Conservation (phyloP, 2,113 vertebrate genomes). For the Sceloporus undulatus region DNA sequence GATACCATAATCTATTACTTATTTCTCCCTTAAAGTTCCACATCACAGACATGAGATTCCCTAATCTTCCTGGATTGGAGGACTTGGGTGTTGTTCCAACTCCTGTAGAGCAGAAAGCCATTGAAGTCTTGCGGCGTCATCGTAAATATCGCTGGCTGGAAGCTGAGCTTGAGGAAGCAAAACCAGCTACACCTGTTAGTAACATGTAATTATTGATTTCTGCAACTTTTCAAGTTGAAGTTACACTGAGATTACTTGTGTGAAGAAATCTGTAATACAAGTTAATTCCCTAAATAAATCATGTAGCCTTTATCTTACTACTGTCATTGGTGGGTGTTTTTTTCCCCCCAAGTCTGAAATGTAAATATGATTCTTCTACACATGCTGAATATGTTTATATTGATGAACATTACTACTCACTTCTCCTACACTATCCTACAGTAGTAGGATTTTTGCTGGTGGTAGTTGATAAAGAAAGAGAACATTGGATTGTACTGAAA, state of each 20-base stretch:
- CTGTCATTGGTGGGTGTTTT: neutral
- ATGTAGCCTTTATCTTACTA: slow-evolving; percentile 25
- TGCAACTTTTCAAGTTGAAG: neutral
- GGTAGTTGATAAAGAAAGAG: neutral
- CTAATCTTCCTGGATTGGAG: slow-evolving; percentile 90
- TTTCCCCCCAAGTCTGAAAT: slow-evolving; percentile 40
- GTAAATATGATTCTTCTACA: neutral
- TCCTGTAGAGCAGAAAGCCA: slow-evolving; percentile 88
- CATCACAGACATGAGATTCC: slow-evolving; percentile 86
- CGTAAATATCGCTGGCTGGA: slow-evolving; percentile 89
- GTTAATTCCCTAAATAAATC: slow-evolving; percentile 60
- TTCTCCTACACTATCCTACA: neutral
- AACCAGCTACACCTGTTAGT: slow-evolving; percentile 85
- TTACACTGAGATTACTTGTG: neutral
- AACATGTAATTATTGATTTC: slow-evolving; percentile 68
- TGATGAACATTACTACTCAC: neutral
- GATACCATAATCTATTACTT: neutral
- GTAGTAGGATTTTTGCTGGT: neutral
- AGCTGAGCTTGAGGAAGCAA: slow-evolving; percentile 83
- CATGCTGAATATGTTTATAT: neutral
- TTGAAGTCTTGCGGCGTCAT: slow-evolving; percentile 92
- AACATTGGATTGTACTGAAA: neutral
- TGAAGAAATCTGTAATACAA: slow-evolving; percentile 60
- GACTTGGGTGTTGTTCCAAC: slow-evolving; percentile 88
- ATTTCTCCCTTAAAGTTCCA: slow-evolving; percentile 81